A percentile compares a stretch with the other conserved stretches of the same genome.
Conservation (phyloP, 2,797 vertebrate genomes). For the Holocentrus rufus region DNA sequence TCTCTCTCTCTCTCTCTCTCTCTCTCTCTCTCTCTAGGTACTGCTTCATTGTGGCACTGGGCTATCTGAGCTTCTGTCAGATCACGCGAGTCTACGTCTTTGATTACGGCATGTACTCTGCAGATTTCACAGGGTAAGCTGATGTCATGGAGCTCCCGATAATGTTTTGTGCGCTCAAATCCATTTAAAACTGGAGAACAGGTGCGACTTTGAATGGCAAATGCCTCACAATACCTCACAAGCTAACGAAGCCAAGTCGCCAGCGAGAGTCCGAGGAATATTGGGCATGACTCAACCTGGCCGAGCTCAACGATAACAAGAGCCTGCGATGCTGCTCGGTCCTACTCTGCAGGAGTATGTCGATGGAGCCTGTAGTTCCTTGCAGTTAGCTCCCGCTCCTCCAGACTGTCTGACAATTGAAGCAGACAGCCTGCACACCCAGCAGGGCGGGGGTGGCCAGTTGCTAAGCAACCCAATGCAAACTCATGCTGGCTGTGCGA, state of each 20-base stretch:
- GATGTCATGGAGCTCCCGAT: background rate
- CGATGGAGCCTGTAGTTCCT: conserved; percentile 29
- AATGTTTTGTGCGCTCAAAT: background rate
- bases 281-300: conserved; percentile 13
- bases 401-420: conserved; percentile 71
- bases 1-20: conserved; percentile 13
- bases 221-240: background rate
- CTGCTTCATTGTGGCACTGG: conserved; percentile 96
- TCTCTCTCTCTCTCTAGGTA: conserved; percentile 80
- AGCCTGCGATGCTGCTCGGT: conserved; percentile 33
- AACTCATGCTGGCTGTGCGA: conserved; percentile 54
- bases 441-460: conserved; percentile 68
- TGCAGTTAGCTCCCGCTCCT: conserved; percentile 57
- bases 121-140: conserved; percentile 98
- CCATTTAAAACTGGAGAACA: background rate
- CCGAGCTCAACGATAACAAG: conserved; percentile 26
- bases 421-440: conserved; percentile 67
- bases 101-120: conserved; percentile 98
- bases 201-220: conserved; percentile 12
- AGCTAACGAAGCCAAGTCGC: background rate
- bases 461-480: conserved; percentile 75
- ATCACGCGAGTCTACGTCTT: conserved; percentile 98
- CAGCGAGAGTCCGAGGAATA: background rate
- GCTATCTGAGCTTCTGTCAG: conserved; percentile 98
- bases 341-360: conserved; percentile 26